Evolutionary conservation across 2,113 vertebrate genomes (phyloP), one percentile per base, ranked within the genome.

Genomic region (Eulacestoma nigropectus): DNA sequence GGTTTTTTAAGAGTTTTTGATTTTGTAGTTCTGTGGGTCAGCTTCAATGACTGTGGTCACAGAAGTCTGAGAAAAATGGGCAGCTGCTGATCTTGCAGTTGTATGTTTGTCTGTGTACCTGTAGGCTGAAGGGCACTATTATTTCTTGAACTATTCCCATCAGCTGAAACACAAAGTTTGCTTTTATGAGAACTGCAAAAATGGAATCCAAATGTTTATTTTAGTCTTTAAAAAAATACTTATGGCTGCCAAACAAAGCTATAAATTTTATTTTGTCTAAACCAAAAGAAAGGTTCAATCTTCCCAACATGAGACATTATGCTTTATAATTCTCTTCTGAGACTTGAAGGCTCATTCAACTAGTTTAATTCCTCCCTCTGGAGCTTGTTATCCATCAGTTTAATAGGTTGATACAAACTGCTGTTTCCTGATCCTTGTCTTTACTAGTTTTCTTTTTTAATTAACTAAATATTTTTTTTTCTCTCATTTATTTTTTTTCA

Each of bases 281-380:
- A 86, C 72, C 72, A 91, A 94, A 86, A 77, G 64, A 92, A 93
- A 89, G n/a, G 9, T 70, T 94, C 74, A 68, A 1, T 95, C 72
- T 89, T 93, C 73, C 69, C 79, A 75, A 70, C 44, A 49, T 68
- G 39, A 89, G 76, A 68, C 72, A 49, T 91, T 80, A 70, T 68
- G 72, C 29, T 63, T 94, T 96, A 81, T 92, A 86, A 93, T 94
- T 95, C 85, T 94, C 63, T 95, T 96, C 53, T 77, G 90, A 90
- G 79, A 59, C 73, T 41, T 44, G 47, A 77, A 87, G 64, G 68
- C 68, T 92, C 47, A 68, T 86, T 74, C 60, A 74, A 59, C 82
- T 93, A 60, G 60, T 94, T 93, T 93, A 95, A 92, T 96, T 93
- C 57, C 68, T 96, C 90, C 88, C 90, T 89, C 79, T 81, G 94